These are phyloP conservation scores for Oreortyx pictus DNA, from an alignment of 2,797 vertebrate species.

Conservation along the genomic window DNA sequence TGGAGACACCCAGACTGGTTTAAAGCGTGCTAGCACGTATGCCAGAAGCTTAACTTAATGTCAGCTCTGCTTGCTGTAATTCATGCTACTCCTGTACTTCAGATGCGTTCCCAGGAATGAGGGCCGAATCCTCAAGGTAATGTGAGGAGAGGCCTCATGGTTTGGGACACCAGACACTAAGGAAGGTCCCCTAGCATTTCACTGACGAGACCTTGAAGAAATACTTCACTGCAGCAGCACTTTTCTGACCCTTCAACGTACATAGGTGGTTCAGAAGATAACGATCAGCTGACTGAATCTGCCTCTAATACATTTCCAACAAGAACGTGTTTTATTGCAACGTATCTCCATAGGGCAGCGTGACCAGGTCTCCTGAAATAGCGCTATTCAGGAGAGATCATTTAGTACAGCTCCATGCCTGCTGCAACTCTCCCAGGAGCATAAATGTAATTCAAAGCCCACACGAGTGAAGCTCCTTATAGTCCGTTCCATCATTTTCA, in stretches of 20 bases:
- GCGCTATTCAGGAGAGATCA: not conserved
- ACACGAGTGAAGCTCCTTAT: accelerated
- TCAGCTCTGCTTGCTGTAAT: not conserved
- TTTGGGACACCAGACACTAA: not conserved
- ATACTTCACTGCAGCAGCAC: not conserved
- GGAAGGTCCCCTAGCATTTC: not conserved
- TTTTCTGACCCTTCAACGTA: constrained; percentile 31
- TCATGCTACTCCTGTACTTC: not conserved
- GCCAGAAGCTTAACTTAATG: not conserved
- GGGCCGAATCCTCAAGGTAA: not conserved
- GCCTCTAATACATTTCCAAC: not conserved
- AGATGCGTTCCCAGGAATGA: not conserved
- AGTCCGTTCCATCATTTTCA: not conserved
- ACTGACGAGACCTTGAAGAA: not conserved
- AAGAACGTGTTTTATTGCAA: not conserved
- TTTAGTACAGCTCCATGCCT: not conserved
- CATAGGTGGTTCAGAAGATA: not conserved
- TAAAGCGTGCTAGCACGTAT: not conserved
- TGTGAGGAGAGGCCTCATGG: not conserved
- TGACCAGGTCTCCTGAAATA: not conserved
- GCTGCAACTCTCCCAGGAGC: not conserved
- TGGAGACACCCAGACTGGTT: not conserved
- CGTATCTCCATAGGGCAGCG: not conserved
- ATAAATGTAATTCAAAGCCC: not conserved
- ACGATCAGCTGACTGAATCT: not conserved